Percentiles rank a stretch among this genome's conserved stretches.
phyloP scores from a whole-genome alignment of 2,797 vertebrate genomes.

The Gephyroberyx darwinii region DNA sequence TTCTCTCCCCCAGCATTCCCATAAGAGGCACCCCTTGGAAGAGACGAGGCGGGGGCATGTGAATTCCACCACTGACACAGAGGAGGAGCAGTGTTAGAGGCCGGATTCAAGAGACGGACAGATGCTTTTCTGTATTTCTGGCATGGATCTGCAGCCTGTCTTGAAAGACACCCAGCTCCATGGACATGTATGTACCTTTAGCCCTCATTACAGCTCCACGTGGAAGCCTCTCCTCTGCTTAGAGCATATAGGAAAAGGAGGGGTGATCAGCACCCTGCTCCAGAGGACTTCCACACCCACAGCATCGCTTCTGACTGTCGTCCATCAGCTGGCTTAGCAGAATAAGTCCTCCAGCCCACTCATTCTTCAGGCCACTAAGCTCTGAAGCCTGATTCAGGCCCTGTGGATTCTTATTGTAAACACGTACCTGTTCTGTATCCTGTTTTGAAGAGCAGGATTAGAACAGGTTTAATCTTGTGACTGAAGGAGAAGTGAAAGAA shows the following conservation, averaged over 20 bases:
- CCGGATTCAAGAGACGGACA: conserved; percentile 29
- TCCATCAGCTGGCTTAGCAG: conserved; percentile 29
- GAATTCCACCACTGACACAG: conserved; percentile 52
- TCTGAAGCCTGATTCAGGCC: conserved; percentile 13
- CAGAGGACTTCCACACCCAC: conserved; percentile 21
- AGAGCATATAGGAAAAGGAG: conserved; percentile 23
- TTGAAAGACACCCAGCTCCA: conserved; percentile 37
- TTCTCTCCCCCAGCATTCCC: conserved; percentile 64
- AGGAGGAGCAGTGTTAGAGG: conserved; percentile 47
- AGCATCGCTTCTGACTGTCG: conserved; percentile 31
- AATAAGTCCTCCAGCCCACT: conserved; percentile 18
- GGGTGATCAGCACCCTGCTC: neutral
- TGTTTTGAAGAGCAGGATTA: conserved; percentile 27
- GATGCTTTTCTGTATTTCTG: conserved; percentile 34
- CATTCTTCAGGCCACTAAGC: conserved; percentile 34
- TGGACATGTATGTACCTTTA: conserved; percentile 29
- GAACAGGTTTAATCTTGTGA: conserved; percentile 20
- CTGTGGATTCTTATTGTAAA: conserved; percentile 24
- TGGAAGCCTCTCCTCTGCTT: conserved; percentile 18
- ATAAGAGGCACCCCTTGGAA: conserved; percentile 68
- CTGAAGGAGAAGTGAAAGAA: neutral
- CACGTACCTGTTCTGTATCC: conserved; percentile 25
- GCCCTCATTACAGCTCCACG: conserved; percentile 41
- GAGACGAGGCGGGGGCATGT: conserved; percentile 51
- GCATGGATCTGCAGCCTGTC: conserved; percentile 32